These are phyloP conservation scores for Oreotrochilus melanogaster DNA, from an alignment of 2,113 vertebrate genomes.

Conservation along the genomic window DNA sequence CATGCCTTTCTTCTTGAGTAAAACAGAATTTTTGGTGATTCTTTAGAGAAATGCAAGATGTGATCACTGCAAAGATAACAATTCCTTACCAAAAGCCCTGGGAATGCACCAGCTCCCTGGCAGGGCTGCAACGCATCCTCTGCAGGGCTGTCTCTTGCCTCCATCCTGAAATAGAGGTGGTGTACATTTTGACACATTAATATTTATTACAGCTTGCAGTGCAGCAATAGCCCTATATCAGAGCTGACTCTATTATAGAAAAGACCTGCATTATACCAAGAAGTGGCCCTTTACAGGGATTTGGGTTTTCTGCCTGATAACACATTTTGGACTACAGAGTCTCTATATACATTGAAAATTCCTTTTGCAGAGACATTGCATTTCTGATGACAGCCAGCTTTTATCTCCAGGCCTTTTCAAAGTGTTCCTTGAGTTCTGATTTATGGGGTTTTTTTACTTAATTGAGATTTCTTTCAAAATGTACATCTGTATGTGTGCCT, in stretches of 20 bases:
- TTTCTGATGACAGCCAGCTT: slow-evolving; percentile 43
- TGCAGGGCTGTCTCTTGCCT: slow-evolving; percentile 4
- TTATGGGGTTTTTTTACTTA: not conserved
- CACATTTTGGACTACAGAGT: not conserved
- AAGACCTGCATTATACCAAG: slow-evolving; percentile 52
- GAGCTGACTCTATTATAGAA: slow-evolving; percentile 32
- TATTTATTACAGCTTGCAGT: slow-evolving; percentile 65
- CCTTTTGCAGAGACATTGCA: not conserved
- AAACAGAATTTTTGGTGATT: not conserved
- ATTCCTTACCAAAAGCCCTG: not conserved
- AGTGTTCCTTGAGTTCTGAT: not conserved
- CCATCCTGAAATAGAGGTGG: slow-evolving; percentile 1
- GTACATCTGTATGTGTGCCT: too few relatives aligned
- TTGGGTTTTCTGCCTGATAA: slow-evolving; percentile 13
- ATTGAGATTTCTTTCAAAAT: not conserved
- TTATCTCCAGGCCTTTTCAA: not conserved
- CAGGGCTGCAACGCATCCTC: not conserved
- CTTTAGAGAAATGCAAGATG: not conserved
- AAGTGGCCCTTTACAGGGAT: slow-evolving; percentile 16
- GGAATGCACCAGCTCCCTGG: not conserved
- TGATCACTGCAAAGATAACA: not conserved
- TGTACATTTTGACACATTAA: slow-evolving; percentile 19
- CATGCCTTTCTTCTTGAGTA: not conserved
- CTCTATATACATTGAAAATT: not conserved
- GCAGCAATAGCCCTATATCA: slow-evolving; percentile 30